Evolutionary conservation across 2,113 vertebrate species (phyloP), one percentile per base, ranked within the genome.

Genomic region (Hippocampus abdominalis): DNA sequence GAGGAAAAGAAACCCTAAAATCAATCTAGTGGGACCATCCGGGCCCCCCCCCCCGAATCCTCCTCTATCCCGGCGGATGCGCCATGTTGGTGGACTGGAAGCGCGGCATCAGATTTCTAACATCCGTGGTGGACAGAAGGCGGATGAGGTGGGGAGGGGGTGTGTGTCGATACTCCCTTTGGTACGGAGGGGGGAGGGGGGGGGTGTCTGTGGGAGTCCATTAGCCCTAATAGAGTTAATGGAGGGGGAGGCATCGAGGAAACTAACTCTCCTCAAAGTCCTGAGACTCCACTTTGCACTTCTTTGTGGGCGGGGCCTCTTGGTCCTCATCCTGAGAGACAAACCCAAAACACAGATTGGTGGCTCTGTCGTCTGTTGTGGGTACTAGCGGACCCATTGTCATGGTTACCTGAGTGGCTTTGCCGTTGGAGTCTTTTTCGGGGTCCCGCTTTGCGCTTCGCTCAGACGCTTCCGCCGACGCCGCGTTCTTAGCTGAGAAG

Each of bases 221-320:
- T 88, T 84, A 81, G 79, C 86, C 80, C 84, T 83, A 84, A 81
- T 80, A 70, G 85, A 84, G 78, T 76, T 81, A 85, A 87, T 81
- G 78, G 82, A 68, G 75, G 74, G 32, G 86, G 61, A 39, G 59
- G 39, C 66, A 61, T 61, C 74, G 75, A 75, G 77, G 66, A 75
- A 64, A 9, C 65, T 97, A 98, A 92, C 95, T 95, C 89, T 96
- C 95, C 80, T 95, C 95, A 69, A 93, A 90, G 79, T 90, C 95
- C 91, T 94, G 95, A 88, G 94, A 90, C 89, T 98, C 96, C 90
- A 91, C 85, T 94, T 98, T 98, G 91, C 93, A 92, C 89, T 98
- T 98, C 94, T 98, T 98, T 79, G 86, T 94, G 87, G 95, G 94
- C 20, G 95, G 96, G 56, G 84, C 91, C 78, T 95, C 96, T 32